A percentile compares a stretch with the other conserved stretches of the same genome.
phyloP scores from a whole-genome alignment of 2,888 invertebrate genomes.

The Rambutsinella grinnellia region DNA sequence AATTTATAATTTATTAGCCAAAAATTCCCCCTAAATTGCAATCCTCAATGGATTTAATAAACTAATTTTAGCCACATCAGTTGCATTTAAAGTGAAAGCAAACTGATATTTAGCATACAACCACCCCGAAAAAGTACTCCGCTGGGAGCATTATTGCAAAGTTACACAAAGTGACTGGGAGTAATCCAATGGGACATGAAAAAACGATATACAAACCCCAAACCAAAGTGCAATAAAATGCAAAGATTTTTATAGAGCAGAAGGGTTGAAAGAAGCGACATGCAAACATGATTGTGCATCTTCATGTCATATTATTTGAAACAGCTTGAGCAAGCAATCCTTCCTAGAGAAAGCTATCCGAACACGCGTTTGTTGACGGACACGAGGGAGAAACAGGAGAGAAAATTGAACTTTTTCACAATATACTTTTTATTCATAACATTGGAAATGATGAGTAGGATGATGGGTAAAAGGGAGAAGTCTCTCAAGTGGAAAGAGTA shows the following conservation, averaged over 20 bases:
- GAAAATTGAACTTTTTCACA: conserved; percentile 14
- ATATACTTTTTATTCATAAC: conserved; percentile 44
- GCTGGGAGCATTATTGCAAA: conserved; percentile 22
- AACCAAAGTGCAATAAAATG: conserved; percentile 30
- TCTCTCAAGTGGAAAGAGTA: conserved; percentile 51
- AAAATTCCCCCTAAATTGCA: too few species aligned
- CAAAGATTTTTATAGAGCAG: conserved; percentile 12
- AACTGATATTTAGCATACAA: too few species aligned
- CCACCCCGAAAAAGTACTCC: conserved; percentile 19
- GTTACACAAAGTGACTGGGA: too few species aligned
- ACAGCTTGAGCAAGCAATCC: conserved; percentile 32
- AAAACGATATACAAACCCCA: background rate
- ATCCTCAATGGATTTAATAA: too few species aligned
- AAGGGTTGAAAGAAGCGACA: background rate
- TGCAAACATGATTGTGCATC: background rate
- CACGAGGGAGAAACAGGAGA: too few species aligned
- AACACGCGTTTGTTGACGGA: conserved; percentile 40
- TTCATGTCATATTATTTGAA: conserved; percentile 23
- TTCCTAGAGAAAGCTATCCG: conserved; percentile 8
- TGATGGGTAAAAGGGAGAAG: conserved; percentile 36
- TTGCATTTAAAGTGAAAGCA: too few species aligned
- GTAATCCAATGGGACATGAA: conserved; percentile 25
- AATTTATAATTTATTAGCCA: too few species aligned
- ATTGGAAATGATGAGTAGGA: conserved; percentile 15
- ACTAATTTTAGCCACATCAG: too few species aligned